Percentiles rank a stretch among this genome's conserved stretches.
Conservation (phyloP, 2,113 vertebrate genomes). For the Mola mola region DNA sequence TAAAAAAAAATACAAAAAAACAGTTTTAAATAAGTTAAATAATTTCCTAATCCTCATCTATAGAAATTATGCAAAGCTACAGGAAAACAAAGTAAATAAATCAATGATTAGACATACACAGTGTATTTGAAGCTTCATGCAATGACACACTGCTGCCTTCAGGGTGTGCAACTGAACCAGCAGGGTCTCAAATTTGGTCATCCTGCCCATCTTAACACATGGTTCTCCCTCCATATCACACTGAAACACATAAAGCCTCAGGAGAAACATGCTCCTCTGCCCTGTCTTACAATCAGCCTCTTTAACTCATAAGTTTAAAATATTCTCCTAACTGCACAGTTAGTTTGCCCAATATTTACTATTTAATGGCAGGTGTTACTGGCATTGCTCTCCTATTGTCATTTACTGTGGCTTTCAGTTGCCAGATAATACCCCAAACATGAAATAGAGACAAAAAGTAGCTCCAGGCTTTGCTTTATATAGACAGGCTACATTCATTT, state of each 20-base stretch:
- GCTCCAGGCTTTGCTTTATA: conserved; percentile 44
- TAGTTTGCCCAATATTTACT: conserved; percentile 4
- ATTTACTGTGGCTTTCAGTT: conserved; percentile 43
- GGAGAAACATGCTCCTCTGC: too few species aligned
- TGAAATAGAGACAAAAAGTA: conserved; percentile 42
- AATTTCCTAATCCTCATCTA: too few species aligned
- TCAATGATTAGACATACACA: too few species aligned
- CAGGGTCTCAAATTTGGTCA: background rate
- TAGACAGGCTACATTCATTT: conserved; percentile 23
- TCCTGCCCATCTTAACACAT: background rate
- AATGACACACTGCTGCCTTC: background rate
- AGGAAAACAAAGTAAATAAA: too few species aligned
- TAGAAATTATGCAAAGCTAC: too few species aligned
- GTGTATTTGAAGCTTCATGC: too few species aligned
- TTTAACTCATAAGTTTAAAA: too few species aligned
- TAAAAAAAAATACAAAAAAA: too few species aligned
- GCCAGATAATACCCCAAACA: conserved; percentile 25
- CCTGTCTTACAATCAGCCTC: too few species aligned
- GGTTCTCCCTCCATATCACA: background rate
- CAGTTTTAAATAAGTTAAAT: too few species aligned
- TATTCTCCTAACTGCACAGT: too few species aligned
- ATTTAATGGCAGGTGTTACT: conserved; percentile 36
- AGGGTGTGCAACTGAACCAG: background rate
- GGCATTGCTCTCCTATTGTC: conserved; percentile 17
- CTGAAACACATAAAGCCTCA: too few species aligned